Evolutionary conservation across 2,888 invertebrate species (phyloP), one percentile per base, ranked within the genome.

Genomic region (Philereme transversata): DNA sequence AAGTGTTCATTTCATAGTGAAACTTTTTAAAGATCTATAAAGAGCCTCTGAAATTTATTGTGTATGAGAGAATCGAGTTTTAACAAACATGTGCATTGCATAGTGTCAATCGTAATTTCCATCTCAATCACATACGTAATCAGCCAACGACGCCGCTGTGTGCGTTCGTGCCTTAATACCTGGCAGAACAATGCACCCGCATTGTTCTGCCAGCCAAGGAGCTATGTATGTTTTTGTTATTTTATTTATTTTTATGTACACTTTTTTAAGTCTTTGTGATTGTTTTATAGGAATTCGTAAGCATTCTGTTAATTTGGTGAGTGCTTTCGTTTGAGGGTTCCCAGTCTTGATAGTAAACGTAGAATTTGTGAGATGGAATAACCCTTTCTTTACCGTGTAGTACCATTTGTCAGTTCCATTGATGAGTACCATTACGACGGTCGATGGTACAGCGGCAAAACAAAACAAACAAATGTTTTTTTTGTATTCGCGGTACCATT

Each of bases 161-260:
- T 57, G 68, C 62, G 65, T 11, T 56, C 68, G 66, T 63, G 69
- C 65, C 67, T 68, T 71, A 69, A 22, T 22, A 22, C 22, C 22
- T 22, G 22, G 22, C 22, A 22, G 22, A 22, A 22, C 22, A 22
- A 22, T 22, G 22, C 22, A 22, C 22, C 22, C 22, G 22, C 22
- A 22, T 22, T 22, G 22, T 22, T 22, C 22, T 22, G 22, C 22
- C 22, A 22, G 22, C 22, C 22, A 22, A 22, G 22, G 22, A 22
- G 22, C 22, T 3, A 22, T 22, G 62, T 67, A 64, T 71, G 72
- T 64, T 67, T 74, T 70, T 73, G 69, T 73, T 75, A 70, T 62
- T 67, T 65, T 78, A 76, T 79, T 79, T 79, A 76, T 78, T 75
- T 69, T 72, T 72, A 70, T 77, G 71, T 76, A 69, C 56, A 69